Conservation (phyloP, 1,140 invertebrate species). For the Chrysopa pallens region DNA sequence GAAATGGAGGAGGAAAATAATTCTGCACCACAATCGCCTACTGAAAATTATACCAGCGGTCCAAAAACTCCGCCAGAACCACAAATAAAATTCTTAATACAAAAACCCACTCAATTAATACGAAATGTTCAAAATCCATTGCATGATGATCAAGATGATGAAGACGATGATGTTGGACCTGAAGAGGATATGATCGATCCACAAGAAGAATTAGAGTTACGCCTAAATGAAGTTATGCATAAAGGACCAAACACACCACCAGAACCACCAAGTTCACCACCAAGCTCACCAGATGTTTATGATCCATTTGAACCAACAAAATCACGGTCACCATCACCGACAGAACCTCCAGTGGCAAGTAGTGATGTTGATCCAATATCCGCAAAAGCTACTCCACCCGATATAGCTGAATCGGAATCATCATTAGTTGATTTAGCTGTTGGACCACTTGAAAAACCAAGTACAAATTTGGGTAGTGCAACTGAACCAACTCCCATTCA, state of each 20-base stretch:
- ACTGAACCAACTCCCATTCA: not conserved
- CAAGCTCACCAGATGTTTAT: slow-evolving; percentile 55
- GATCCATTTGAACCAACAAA: slow-evolving; percentile 79
- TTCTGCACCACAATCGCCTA: slow-evolving; percentile 1
- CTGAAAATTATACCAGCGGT: slow-evolving; percentile 24
- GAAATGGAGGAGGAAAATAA: not conserved
- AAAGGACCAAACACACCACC: slow-evolving; percentile 43
- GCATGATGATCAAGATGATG: slow-evolving; percentile 29
- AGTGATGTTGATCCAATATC: slow-evolving; percentile 8
- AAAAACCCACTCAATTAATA: slow-evolving; percentile 34
- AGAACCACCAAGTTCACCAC: slow-evolving; percentile 38
- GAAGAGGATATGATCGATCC: slow-evolving; percentile 21
- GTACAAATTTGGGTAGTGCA: not conserved
- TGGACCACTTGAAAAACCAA: not conserved
- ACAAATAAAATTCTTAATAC: slow-evolving; percentile 43
- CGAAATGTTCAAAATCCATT: slow-evolving; percentile 41
- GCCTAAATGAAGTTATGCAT: slow-evolving; percentile 17
- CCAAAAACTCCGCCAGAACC: slow-evolving; percentile 61
- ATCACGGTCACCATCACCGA: slow-evolving; percentile 39
- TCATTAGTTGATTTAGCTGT: slow-evolving; percentile 1
- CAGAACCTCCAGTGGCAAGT: not conserved
- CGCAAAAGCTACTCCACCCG: slow-evolving; percentile 10
- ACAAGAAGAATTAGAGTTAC: slow-evolving; percentile 24
- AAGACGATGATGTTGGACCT: slow-evolving; percentile 9
- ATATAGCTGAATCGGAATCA: slow-evolving; percentile 14